Conservation (phyloP, 2,888 invertebrate species). For the Lacanobia oleracea region DNA sequence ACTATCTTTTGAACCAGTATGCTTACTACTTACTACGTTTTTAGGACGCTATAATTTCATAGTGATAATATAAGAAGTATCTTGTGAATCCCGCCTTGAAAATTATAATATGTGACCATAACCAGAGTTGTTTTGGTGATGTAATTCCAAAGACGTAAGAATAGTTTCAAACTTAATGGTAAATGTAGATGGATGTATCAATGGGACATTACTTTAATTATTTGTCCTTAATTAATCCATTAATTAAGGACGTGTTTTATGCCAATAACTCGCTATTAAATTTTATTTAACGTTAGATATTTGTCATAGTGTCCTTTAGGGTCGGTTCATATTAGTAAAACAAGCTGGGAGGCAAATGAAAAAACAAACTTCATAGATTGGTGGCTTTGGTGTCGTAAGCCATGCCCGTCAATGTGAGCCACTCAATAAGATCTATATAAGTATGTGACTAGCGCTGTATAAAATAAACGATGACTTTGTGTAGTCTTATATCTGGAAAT, state of each 20-base stretch:
- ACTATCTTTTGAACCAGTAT: conserved; percentile 64
- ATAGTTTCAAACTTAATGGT: conserved; percentile 86
- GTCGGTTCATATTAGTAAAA: conserved; percentile 4
- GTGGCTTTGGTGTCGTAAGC: not conserved
- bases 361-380: not conserved
- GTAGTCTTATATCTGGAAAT: conserved; percentile 73
- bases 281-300: conserved; percentile 67
- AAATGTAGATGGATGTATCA: conserved; percentile 71
- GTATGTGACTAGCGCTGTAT: conserved; percentile 58
- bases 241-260: conserved; percentile 68
- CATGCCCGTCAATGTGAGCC: conserved; percentile 22
- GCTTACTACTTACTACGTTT: conserved; percentile 65
- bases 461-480: conserved; percentile 72
- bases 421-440: conserved; percentile 43
- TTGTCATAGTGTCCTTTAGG: conserved; percentile 59
- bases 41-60: conserved; percentile 59
- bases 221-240: conserved; percentile 62
- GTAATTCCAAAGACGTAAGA: conserved; percentile 90
- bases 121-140: conserved; percentile 89
- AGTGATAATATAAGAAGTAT: conserved; percentile 65
- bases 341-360: not conserved
- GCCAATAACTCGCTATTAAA: conserved; percentile 70
- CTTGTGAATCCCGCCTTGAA: conserved; percentile 86
- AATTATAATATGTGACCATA: conserved; percentile 87
- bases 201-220: conserved; percentile 64